phyloP scores from a whole-genome alignment of 1,140 invertebrate species.

The Colletes gigas region DNA sequence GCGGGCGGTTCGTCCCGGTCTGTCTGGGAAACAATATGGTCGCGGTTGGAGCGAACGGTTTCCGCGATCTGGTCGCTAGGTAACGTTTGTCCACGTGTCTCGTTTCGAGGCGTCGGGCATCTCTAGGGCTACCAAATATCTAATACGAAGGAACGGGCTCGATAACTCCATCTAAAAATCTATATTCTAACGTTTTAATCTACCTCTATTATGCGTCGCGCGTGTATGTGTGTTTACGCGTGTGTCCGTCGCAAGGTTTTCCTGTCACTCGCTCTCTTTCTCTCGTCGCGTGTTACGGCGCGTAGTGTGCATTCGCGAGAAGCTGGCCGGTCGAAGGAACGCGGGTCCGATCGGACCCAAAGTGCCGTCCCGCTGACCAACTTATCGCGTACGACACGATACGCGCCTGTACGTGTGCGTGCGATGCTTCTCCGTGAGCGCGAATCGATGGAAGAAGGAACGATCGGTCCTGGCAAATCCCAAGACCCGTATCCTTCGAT shows the following conservation, averaged over 20 bases:
- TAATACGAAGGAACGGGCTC: constrained; percentile 63
- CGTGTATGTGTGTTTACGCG: constrained; percentile 34
- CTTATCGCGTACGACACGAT: too few species aligned
- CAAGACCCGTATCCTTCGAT: too few species aligned
- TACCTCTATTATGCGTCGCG: constrained; percentile 57
- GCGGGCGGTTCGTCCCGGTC: too few species aligned
- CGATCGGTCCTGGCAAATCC: too few species aligned
- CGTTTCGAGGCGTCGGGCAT: constrained; percentile 27
- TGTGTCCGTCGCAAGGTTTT: constrained; percentile 20
- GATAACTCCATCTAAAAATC: constrained; percentile 61
- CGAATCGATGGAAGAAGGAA: too few species aligned
- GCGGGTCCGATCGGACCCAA: too few species aligned
- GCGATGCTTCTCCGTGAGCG: too few species aligned
- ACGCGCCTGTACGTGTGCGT: too few species aligned
- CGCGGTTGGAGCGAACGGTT: constrained; percentile 15
- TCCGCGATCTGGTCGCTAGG: constrained; percentile 18
- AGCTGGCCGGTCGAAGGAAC: too few species aligned
- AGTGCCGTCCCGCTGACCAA: too few species aligned
- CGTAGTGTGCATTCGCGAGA: too few species aligned
- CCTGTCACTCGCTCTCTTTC: constrained; percentile 2
- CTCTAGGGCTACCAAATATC: constrained; percentile 49
- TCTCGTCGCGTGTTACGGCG: background rate
- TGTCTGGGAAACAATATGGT: constrained; percentile 34
- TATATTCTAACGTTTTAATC: constrained; percentile 55
- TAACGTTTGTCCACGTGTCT: constrained; percentile 4